Conservation (phyloP, 2,113 vertebrate species). For the Kobus ellipsiprymnus region DNA sequence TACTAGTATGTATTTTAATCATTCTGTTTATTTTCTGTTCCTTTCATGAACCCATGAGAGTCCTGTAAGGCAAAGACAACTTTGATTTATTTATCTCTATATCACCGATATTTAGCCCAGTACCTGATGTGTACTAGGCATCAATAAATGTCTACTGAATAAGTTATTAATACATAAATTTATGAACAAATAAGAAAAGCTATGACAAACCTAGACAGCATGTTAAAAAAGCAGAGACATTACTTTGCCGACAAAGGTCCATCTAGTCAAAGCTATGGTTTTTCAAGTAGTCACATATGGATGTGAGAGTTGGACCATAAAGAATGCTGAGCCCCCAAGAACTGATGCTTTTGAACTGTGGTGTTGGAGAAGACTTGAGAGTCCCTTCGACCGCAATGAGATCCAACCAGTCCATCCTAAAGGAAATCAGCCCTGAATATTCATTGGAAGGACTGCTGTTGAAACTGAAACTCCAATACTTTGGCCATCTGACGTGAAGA, state of each 20-base stretch:
- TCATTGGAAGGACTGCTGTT: background rate
- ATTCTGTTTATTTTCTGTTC: constrained; percentile 4
- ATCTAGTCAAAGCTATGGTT: background rate
- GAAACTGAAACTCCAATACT: background rate
- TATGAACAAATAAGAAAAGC: background rate
- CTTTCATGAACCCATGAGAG: background rate
- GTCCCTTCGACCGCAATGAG: background rate
- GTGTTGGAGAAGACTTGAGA: background rate
- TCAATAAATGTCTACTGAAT: background rate
- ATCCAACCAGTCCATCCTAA: background rate
- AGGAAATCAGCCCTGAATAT: background rate
- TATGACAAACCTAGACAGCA: background rate
- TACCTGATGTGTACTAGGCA: background rate
- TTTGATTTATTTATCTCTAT: background rate
- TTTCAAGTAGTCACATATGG: background rate
- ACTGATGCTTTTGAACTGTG: background rate
- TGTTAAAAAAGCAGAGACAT: background rate
- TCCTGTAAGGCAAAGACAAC: background rate
- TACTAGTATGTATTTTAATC: background rate
- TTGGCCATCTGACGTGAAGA: background rate
- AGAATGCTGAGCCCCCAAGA: background rate
- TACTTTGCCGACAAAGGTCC: background rate
- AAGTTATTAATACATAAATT: constrained; percentile 1
- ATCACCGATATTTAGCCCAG: background rate
- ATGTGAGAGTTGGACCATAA: background rate